These are phyloP conservation scores for Heliconius nattereri DNA, from an alignment of 1,140 invertebrate species.

Conservation along the genomic window DNA sequence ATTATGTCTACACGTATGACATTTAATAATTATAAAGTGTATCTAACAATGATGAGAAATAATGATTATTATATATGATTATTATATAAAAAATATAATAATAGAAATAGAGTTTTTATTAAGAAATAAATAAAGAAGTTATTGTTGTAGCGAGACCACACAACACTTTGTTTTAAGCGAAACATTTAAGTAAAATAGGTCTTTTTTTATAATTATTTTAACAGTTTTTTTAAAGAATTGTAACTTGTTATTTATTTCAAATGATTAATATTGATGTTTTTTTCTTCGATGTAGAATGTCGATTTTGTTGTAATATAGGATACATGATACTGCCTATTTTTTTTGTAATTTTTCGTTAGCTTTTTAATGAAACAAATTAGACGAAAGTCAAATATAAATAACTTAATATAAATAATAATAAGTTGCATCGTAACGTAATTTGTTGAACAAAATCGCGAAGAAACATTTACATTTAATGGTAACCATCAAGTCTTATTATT, in stretches of 20 bases:
- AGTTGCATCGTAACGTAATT: slow-evolving; percentile 60
- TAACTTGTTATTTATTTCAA: slow-evolving; percentile 81
- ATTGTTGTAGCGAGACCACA: slow-evolving; percentile 71
- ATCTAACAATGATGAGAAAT: slow-evolving; percentile 75
- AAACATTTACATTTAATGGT: slow-evolving; percentile 51
- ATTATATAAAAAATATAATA: slow-evolving; percentile 78
- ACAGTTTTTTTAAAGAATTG: slow-evolving; percentile 74
- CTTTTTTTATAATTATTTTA: slow-evolving; percentile 77
- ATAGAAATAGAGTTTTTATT: slow-evolving; percentile 80
- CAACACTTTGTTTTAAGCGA: slow-evolving; percentile 66
- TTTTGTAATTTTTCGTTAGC: slow-evolving; percentile 67
- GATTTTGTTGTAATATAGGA: slow-evolving; percentile 76
- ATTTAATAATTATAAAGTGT: slow-evolving; percentile 70
- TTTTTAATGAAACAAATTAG: slow-evolving; percentile 58
- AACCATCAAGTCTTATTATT: slow-evolving; percentile 56
- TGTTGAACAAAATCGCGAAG: slow-evolving; percentile 71
- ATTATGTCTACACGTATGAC: slow-evolving; percentile 34
- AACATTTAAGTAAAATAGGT: slow-evolving; percentile 65
- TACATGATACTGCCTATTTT: slow-evolving; percentile 73
- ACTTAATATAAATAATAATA: slow-evolving; percentile 63
- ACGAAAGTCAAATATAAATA: slow-evolving; percentile 46
- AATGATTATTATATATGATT: slow-evolving; percentile 61
- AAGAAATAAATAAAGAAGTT: slow-evolving; percentile 76
- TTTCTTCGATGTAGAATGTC: slow-evolving; percentile 70
- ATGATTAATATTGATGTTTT: slow-evolving; percentile 80